phyloP scores from a whole-genome alignment of 1,140 invertebrate genomes.

The Saxidomus purpurata region DNA sequence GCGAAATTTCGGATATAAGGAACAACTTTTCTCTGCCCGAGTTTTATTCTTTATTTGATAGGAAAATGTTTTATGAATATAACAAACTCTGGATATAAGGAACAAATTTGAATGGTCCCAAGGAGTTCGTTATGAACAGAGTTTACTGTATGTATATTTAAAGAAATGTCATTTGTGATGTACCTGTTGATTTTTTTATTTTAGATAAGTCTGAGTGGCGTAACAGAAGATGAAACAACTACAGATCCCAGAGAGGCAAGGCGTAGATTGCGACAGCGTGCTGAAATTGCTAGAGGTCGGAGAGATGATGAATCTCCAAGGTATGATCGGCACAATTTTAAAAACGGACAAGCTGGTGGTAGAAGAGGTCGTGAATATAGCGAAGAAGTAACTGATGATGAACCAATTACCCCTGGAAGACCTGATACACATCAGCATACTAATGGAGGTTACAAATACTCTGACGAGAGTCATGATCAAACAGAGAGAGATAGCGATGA shows the following conservation, averaged over 20 bases:
- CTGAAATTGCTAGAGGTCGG: constrained; percentile 55
- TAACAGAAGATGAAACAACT: constrained; percentile 62
- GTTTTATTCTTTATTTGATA: too few species aligned
- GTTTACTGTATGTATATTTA: too few species aligned
- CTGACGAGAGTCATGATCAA: constrained; percentile 67
- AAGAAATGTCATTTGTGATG: too few species aligned
- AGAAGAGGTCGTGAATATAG: constrained; percentile 18
- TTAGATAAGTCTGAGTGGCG: constrained; percentile 48
- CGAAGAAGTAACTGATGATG: constrained; percentile 36
- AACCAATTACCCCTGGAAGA: constrained; percentile 32
- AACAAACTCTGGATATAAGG: too few species aligned
- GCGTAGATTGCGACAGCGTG: constrained; percentile 44
- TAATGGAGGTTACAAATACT: constrained; percentile 71
- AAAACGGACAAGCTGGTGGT: constrained; percentile 26
- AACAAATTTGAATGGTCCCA: too few species aligned
- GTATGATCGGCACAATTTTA: constrained; percentile 38
- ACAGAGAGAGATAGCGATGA: constrained; percentile 53
- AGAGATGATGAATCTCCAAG: constrained; percentile 14
- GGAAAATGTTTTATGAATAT: too few species aligned
- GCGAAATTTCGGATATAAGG: too few species aligned
- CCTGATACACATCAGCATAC: constrained; percentile 58
- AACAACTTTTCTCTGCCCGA: too few species aligned
- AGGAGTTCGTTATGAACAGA: too few species aligned
- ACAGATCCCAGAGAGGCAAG: constrained; percentile 58
- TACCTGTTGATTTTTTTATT: neutral